These are phyloP conservation scores for Eidolon helvum DNA, from an alignment of 2,113 vertebrate species.

Conservation along the genomic window DNA sequence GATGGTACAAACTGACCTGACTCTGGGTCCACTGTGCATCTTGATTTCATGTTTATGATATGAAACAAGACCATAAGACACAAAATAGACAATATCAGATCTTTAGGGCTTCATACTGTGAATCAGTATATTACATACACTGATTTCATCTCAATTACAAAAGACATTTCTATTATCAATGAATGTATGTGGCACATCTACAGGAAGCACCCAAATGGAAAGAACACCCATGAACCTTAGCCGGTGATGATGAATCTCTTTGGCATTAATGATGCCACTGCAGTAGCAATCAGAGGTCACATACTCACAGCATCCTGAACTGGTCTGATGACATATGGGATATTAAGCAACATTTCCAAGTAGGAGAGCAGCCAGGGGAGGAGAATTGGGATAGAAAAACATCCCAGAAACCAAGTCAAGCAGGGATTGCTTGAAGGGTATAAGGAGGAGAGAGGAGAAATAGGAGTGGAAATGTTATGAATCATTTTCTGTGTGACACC, in stretches of 20 bases:
- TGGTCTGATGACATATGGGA: background rate
- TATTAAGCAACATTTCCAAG: background rate
- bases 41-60: background rate
- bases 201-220: background rate
- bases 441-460: background rate
- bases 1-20: background rate
- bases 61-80: background rate
- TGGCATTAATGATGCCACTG: background rate
- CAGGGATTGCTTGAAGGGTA: background rate
- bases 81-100: background rate
- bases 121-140: background rate
- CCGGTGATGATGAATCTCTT: background rate
- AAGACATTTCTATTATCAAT: background rate
- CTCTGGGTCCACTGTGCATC: background rate
- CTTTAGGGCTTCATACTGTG: background rate
- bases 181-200: background rate
- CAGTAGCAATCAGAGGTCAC: background rate
- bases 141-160: constrained; percentile 1
- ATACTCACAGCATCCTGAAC: background rate
- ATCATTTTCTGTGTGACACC: background rate
- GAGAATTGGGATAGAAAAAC: background rate
- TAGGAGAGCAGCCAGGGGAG: background rate
- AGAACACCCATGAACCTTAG: background rate
- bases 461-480: background rate
- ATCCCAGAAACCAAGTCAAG: background rate